Percentiles rank a stretch among this genome's conserved stretches.
Evolutionary conservation across 2,888 invertebrate genomes (phyloP).

Genomic region (Hofmannophila pseudospretella): DNA sequence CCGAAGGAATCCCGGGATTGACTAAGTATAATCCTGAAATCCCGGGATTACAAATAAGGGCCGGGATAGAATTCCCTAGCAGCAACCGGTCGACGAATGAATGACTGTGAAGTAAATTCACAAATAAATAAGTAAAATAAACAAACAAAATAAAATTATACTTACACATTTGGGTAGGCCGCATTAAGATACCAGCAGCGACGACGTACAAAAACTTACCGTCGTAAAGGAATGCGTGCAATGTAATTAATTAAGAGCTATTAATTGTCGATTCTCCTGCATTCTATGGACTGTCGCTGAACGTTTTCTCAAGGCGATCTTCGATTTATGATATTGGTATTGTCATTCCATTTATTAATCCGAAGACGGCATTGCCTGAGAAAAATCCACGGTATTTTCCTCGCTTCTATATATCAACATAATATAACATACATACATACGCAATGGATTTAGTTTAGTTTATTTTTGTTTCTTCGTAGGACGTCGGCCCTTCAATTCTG

Average conservation of each 20-base stretch:
- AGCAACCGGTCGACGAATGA: too few species aligned
- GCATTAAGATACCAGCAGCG: not conserved
- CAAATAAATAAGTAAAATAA: too few species aligned
- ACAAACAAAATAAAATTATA: too few species aligned
- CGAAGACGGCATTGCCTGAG: constrained; percentile 7
- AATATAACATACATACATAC: too few species aligned
- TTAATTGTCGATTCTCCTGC: constrained; percentile 49
- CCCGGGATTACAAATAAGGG: too few species aligned
- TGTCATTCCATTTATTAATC: constrained; percentile 12
- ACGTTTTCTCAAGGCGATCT: constrained; percentile 20
- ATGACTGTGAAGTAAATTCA: too few species aligned
- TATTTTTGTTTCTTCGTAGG: constrained; percentile 10
- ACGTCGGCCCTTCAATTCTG: constrained; percentile 6
- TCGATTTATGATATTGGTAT: constrained; percentile 22
- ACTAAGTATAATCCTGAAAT: too few species aligned
- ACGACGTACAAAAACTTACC: constrained; percentile 9
- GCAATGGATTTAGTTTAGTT: not conserved
- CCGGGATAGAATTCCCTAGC: too few species aligned
- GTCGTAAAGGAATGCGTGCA: constrained; percentile 33
- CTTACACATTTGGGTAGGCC: not conserved
- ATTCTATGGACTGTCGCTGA: constrained; percentile 18
- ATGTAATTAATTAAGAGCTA: constrained; percentile 61
- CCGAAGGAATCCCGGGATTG: too few species aligned
- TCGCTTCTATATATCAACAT: too few species aligned
- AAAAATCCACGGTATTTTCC: constrained; percentile 9